These are phyloP conservation scores for Tenualosa thibaudeaui DNA, from an alignment of 2,797 vertebrate genomes.

Conservation along the genomic window DNA sequence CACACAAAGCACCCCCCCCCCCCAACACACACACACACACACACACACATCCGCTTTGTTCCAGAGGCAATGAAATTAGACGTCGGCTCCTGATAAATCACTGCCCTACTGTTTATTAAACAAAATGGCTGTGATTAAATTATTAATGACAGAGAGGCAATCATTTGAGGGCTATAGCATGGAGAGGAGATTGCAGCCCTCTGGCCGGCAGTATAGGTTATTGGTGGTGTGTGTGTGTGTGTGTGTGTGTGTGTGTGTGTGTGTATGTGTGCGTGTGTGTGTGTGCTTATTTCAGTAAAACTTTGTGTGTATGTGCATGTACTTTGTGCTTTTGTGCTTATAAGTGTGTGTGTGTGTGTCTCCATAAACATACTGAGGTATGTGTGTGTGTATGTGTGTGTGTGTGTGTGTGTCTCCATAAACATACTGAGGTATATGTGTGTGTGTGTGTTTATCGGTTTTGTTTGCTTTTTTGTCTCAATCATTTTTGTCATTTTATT, in stretches of 20 bases:
- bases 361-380: not conserved
- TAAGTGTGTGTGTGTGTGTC: not conserved
- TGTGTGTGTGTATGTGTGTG: conserved; percentile 5
- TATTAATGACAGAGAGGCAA: conserved; percentile 54
- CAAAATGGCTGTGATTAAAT: conserved; percentile 85
- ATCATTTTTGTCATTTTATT: no score
- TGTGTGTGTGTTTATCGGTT: not conserved
- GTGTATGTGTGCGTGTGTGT: not conserved
- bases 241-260: conserved; percentile 17
- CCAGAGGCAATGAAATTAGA: conserved; percentile 33
- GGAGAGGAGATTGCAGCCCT: conserved; percentile 29
- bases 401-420: not conserved
- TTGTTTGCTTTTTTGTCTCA: no score
- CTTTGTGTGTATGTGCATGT: no score
- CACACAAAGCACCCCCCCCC: not conserved
- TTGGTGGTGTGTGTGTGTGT: conserved; percentile 1
- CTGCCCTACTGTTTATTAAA: conserved; percentile 87
- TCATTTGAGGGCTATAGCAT: conserved; percentile 17
- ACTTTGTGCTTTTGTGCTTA: not conserved
- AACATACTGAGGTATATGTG: no score
- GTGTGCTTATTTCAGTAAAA: not conserved
- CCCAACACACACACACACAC: conserved; percentile 8
- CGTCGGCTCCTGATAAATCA: conserved; percentile 62
- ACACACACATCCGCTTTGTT: conserved; percentile 33
- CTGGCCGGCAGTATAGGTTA: conserved; percentile 19